Evolutionary conservation across 2,113 vertebrate genomes (phyloP).

Genomic region (Epinephelus lanceolatus): DNA sequence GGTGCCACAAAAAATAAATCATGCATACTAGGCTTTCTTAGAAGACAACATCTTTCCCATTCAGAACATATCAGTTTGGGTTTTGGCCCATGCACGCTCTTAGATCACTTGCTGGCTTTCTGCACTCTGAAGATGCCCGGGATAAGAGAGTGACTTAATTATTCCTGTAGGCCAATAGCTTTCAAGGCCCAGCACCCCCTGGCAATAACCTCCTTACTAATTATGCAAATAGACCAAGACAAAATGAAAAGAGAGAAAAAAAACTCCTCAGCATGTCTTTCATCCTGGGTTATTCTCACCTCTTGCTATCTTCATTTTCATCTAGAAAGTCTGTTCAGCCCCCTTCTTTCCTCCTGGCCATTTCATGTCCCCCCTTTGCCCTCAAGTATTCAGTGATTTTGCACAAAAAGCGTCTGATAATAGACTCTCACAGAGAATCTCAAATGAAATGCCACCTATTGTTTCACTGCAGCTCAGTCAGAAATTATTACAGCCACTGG

Average conservation of each 20-base stretch:
- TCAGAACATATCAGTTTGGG: constrained; percentile 32
- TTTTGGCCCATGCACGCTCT: constrained; percentile 7
- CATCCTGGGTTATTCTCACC: constrained; percentile 24
- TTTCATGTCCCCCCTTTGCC: neutral
- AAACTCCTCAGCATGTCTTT: neutral
- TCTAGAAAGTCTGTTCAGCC: constrained; percentile 4
- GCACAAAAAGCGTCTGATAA: constrained; percentile 32
- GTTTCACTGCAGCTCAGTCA: constrained; percentile 35
- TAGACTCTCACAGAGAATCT: constrained; percentile 20
- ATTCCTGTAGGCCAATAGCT: constrained; percentile 72
- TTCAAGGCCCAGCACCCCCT: constrained; percentile 60
- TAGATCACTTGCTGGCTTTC: constrained; percentile 32
- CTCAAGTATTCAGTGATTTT: constrained; percentile 21
- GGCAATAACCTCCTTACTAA: constrained; percentile 72
- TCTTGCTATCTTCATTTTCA: constrained; percentile 37
- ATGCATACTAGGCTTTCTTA: constrained; percentile 57
- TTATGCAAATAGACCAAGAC: constrained; percentile 70
- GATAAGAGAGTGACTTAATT: constrained; percentile 75
- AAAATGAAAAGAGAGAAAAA: constrained; percentile 40
- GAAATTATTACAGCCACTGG: constrained; percentile 46
- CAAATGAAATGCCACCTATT: constrained; percentile 55
- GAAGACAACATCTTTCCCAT: constrained; percentile 56
- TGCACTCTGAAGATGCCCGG: constrained; percentile 52
- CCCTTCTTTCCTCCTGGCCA: neutral
- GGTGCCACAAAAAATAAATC: constrained; percentile 61